Conservation (phyloP, 2,797 vertebrate genomes). For the Sebastes melanostomus region DNA sequence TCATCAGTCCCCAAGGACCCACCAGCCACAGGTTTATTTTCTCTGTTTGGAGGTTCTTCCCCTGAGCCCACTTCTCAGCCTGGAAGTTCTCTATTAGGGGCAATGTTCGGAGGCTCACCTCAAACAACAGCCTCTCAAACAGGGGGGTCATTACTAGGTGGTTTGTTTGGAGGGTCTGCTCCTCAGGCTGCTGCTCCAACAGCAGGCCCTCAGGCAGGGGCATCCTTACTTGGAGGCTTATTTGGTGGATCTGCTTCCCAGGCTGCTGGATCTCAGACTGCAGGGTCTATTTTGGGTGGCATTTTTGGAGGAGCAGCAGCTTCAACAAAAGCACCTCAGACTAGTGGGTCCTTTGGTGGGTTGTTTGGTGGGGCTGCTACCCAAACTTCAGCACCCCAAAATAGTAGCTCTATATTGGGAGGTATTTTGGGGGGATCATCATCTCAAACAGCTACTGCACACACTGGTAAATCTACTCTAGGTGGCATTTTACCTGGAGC, state of each 20-base stretch:
- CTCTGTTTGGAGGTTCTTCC: conserved; percentile 66
- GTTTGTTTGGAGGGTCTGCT: conserved; percentile 73
- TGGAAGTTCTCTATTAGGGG: conserved; percentile 74
- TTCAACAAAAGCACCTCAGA: conserved; percentile 64
- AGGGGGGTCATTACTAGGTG: conserved; percentile 82
- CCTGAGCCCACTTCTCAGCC: conserved; percentile 68
- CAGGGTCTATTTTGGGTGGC: conserved; percentile 75
- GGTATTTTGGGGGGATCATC: conserved; percentile 69
- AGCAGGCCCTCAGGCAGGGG: conserved; percentile 67
- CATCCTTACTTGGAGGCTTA: conserved; percentile 83
- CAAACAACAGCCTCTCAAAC: conserved; percentile 71
- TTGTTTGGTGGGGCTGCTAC: conserved; percentile 54
- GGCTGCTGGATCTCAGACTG: conserved; percentile 56
- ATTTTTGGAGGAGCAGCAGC: conserved; percentile 74
- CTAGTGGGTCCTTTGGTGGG: conserved; percentile 70
- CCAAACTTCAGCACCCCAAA: conserved; percentile 63
- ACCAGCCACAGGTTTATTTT: conserved; percentile 66
- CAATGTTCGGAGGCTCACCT: conserved; percentile 75
- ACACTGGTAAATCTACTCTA: conserved; percentile 61
- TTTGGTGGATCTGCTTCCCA: conserved; percentile 66
- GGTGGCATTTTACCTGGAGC: conserved; percentile 69
- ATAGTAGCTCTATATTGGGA: conserved; percentile 67
- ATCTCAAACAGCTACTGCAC: conserved; percentile 56
- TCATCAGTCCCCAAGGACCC: conserved; percentile 66
- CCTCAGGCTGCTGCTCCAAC: conserved; percentile 55